These are phyloP conservation scores for Camptogramma bilineatum DNA, from an alignment of 2,888 invertebrate genomes.

Conservation along the genomic window DNA sequence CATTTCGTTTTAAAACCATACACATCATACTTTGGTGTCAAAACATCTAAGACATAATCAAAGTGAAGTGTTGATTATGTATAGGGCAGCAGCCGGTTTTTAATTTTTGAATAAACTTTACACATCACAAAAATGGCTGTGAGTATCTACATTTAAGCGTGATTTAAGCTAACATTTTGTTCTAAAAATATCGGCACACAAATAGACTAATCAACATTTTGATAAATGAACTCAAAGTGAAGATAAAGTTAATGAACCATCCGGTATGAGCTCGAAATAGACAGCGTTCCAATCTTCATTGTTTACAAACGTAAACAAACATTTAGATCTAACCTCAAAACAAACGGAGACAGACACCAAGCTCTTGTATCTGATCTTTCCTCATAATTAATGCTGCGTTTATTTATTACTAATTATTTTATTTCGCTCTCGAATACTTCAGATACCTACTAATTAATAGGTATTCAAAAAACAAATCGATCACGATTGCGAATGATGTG, in stretches of 20 bases:
- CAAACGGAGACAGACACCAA: not conserved
- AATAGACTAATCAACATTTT: slow-evolving; percentile 18
- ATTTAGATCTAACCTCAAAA: slow-evolving; percentile 11
- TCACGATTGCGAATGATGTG: not conserved
- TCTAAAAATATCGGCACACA: slow-evolving; percentile 5
- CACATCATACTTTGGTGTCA: too few species aligned
- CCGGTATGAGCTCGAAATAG: slow-evolving; percentile 24
- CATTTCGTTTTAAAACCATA: not conserved
- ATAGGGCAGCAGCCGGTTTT: not conserved
- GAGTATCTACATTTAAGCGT: slow-evolving; percentile 3
- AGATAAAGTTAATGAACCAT: slow-evolving; percentile 13
- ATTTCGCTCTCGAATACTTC: too few species aligned
- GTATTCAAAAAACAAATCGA: not conserved
- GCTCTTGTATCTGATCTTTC: not conserved
- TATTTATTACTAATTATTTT: too few species aligned
- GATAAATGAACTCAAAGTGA: slow-evolving; percentile 19
- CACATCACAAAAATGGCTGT: slow-evolving; percentile 10
- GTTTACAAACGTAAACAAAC: slow-evolving; percentile 12
- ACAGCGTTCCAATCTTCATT: slow-evolving; percentile 15
- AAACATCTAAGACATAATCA: too few species aligned
- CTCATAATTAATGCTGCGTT: too few species aligned
- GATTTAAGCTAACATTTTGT: not conserved
- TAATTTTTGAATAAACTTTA: not conserved
- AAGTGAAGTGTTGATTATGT: not conserved
- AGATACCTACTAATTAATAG: not conserved